A percentile compares a stretch with the other conserved stretches of the same genome.
These are phyloP conservation scores for Eulemur albifrons DNA, from an alignment of 2,797 vertebrate genomes.

Conservation along the genomic window DNA sequence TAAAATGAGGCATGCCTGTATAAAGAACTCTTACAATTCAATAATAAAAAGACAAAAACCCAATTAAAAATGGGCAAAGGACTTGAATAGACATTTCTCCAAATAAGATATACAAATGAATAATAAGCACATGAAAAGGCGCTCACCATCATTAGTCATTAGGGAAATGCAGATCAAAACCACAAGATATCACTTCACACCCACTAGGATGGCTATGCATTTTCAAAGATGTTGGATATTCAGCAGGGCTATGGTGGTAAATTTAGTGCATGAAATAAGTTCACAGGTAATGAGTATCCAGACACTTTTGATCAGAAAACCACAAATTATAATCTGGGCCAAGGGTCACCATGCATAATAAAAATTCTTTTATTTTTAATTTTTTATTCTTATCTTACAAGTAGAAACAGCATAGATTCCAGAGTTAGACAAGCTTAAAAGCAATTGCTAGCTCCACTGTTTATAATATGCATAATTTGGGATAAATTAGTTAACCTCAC, in stretches of 20 bases:
- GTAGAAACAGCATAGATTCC: background rate
- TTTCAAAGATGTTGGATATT: background rate
- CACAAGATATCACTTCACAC: background rate
- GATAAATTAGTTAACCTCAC: background rate
- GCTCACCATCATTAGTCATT: background rate
- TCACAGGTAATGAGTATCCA: background rate
- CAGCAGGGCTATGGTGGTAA: background rate
- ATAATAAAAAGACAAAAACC: background rate
- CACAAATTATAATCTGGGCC: background rate
- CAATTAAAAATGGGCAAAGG: background rate
- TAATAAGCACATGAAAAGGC: background rate
- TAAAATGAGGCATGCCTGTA: background rate
- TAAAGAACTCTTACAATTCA: background rate
- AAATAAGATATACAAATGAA: background rate
- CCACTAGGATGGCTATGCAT: background rate
- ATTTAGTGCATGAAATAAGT: background rate
- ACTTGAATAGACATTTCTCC: background rate
- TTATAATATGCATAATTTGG: background rate
- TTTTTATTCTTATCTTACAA: background rate
- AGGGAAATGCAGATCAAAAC: background rate
- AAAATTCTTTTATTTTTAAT: background rate
- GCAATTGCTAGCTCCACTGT: background rate
- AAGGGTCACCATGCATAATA: background rate
- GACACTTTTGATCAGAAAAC: background rate
- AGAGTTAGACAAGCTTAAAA: background rate